phyloP scores from a whole-genome alignment of 2,888 invertebrate genomes.

The Nysson spinosus region DNA sequence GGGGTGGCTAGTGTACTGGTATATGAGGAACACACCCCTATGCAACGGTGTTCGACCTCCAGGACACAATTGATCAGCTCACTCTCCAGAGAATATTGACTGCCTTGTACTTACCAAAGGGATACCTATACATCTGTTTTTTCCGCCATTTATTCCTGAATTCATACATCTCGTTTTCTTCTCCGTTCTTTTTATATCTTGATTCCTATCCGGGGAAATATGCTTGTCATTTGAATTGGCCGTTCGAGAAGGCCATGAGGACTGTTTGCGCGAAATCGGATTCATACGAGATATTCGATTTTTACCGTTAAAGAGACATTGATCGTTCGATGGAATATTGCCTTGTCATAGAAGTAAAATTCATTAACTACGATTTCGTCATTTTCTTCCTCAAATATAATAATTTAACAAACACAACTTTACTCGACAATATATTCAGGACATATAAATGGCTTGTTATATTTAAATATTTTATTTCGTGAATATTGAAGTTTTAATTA shows the following conservation, averaged over 20 bases:
- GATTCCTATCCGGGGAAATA: conserved; percentile 35
- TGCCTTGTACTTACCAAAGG: conserved; percentile 49
- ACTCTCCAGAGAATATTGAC: conserved; percentile 54
- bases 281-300: too few species aligned
- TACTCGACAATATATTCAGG: too few species aligned
- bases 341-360: conserved; percentile 31
- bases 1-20: background rate
- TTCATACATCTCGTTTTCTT: background rate
- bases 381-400: too few species aligned
- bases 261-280: conserved; percentile 45
- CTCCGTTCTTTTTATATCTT: conserved; percentile 34
- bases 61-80: conserved; percentile 51
- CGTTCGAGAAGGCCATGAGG: conserved; percentile 38
- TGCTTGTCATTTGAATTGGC: conserved; percentile 36
- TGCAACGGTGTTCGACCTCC: conserved; percentile 20
- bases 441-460: too few species aligned
- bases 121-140: conserved; percentile 44
- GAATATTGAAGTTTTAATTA: too few species aligned
- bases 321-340: too few species aligned
- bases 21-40: conserved; percentile 26
- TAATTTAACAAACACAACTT: too few species aligned
- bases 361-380: too few species aligned
- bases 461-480: too few species aligned
- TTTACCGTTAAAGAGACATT: too few species aligned
- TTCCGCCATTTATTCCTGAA: conserved; percentile 3